A percentile compares a stretch with the other conserved stretches of the same genome.
phyloP scores from a whole-genome alignment of 1,140 invertebrate genomes.

The Pararge aegeria region DNA sequence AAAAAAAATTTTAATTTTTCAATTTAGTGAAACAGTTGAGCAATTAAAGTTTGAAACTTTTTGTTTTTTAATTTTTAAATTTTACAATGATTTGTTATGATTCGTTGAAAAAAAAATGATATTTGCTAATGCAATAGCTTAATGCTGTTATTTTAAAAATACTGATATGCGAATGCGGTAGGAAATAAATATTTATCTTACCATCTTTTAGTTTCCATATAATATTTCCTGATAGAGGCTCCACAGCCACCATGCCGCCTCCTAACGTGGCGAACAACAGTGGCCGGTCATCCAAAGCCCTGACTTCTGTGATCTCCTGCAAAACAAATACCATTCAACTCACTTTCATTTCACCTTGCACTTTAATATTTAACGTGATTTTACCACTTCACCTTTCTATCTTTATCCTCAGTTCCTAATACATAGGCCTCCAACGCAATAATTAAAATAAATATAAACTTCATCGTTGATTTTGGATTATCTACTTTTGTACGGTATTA shows the following conservation, averaged over 20 bases:
- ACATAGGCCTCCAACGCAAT: slow-evolving; percentile 50
- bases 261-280: slow-evolving; percentile 95
- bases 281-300: slow-evolving; percentile 84
- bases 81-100: no score
- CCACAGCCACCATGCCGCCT: slow-evolving; percentile 92
- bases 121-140: no score
- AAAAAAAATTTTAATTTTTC: no score
- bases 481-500: slow-evolving; percentile 3
- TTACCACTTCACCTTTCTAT: slow-evolving; percentile 60
- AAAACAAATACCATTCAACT: slow-evolving; percentile 40
- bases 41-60: no score
- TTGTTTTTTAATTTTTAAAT: no score
- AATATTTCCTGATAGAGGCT: slow-evolving; percentile 89
- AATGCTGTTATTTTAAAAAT: no score
- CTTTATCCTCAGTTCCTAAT: slow-evolving; percentile 52
- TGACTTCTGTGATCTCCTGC: slow-evolving; percentile 83
- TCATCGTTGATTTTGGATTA: slow-evolving; percentile 41
- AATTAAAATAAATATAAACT: slow-evolving; percentile 48
- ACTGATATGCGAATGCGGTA: no score
- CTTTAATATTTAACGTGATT: slow-evolving; percentile 32
- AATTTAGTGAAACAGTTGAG: no score
- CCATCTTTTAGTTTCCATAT: slow-evolving; percentile 95
- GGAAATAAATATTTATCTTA: no score
- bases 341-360: slow-evolving; percentile 40
- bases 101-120: no score